phyloP scores from a whole-genome alignment of 2,797 vertebrate species.

The Mormyrus hasselquistii region DNA sequence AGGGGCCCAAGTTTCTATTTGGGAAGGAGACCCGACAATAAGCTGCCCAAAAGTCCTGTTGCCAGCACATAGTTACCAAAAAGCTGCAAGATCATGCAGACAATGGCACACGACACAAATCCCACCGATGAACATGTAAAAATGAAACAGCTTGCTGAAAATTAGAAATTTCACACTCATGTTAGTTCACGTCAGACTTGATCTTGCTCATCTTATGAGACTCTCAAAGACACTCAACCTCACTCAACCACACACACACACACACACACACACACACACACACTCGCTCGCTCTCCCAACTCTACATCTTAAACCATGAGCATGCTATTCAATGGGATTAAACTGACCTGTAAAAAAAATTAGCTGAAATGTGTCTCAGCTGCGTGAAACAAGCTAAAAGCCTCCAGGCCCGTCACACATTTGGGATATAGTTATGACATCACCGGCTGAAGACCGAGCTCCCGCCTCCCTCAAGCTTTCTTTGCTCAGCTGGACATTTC shows the following conservation, averaged over 20 bases:
- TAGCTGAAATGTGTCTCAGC: background rate
- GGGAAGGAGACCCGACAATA: background rate
- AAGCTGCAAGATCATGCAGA: background rate
- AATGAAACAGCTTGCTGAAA: background rate
- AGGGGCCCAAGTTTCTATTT: background rate
- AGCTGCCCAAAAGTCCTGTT: background rate
- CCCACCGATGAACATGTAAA: background rate
- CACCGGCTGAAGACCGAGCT: background rate
- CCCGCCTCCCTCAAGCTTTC: background rate
- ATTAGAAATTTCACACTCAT: background rate
- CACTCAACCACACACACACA: background rate
- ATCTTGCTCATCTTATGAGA: background rate
- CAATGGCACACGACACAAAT: background rate
- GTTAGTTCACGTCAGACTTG: background rate
- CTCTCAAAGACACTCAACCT: background rate
- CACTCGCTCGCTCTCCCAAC: background rate
- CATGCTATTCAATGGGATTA: background rate
- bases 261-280: background rate
- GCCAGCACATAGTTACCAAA: background rate
- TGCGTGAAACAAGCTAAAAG: background rate
- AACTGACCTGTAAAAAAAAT: background rate
- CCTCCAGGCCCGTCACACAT: background rate
- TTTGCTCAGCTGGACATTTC: background rate
- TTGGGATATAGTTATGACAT: background rate
- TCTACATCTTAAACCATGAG: background rate